Base-by-base conservation (phyloP, 1,140 invertebrate species). In the Papilio machaon region DNA sequence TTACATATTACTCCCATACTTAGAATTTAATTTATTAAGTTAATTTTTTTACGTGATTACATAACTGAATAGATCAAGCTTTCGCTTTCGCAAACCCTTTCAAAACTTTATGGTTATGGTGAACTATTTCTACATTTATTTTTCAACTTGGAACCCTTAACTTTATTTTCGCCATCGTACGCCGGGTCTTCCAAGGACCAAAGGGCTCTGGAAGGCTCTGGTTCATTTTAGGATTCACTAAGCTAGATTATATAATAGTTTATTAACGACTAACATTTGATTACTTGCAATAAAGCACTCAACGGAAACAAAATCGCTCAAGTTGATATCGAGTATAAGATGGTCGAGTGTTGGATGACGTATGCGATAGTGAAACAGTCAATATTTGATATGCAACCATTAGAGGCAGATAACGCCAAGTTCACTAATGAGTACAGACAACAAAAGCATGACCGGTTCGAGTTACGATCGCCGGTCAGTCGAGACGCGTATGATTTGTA, bases 301-400 rank as follows among this genome's bases (percentile, higher is more conserved):
- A 76, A 35, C 74, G 74, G 73, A 76, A 76, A 76, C 23, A 81
- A 82, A 79, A 82, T 81, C 11, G 30, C n/a, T 73, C 73, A 73
- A 73, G 73, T 73, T 10, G 43, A 73, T 73, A 73, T 17, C 58
- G 23, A 17, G 46, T 30, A 30, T 54, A 35, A 67, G 60, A 73
- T 30, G 52, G 73, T 73, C 80, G 83, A 85, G 58, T 82, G 85
- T 87, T 85, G 84, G 79, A 85, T 92, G 90, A 91, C 90, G 91
- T 91, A 90, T 80, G 49, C 87, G 89, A 91, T 89, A 91, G 86
- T 85, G 84, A 86, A 88, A 87, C 86, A 88, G 90, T 92, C 90
- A 91, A 92, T 92, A 92, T 92, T 92, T 92, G 89, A 91, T 92
- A 90, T 84, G 84, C 84, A 85, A 83, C 88, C 88, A 92, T 92